Evolutionary conservation across 2,888 invertebrate genomes (phyloP).

Genomic region (Sarcophaga variegata): DNA sequence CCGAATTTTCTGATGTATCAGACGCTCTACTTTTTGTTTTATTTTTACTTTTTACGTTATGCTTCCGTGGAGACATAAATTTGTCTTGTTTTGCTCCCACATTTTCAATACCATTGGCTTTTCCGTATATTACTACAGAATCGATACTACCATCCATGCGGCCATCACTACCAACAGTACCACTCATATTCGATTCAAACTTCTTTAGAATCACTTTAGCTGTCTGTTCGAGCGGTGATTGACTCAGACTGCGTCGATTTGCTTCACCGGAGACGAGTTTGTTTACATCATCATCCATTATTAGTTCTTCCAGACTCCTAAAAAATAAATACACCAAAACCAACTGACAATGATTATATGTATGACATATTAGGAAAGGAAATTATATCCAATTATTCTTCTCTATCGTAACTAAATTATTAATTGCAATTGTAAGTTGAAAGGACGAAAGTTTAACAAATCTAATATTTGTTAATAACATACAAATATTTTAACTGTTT

Average conservation of each 20-base stretch:
- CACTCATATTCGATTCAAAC: slow-evolving; percentile 32
- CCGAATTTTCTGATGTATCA: slow-evolving; percentile 23
- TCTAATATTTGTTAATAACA: no score
- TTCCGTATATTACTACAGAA: neutral
- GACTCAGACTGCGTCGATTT: slow-evolving; percentile 76
- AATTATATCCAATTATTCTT: no score
- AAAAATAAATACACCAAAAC: neutral
- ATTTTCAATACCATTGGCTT: slow-evolving; percentile 38
- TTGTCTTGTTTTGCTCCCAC: slow-evolving; percentile 4
- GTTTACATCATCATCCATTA: slow-evolving; percentile 76
- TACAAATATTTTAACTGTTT: no score
- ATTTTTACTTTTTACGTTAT: slow-evolving; percentile 14
- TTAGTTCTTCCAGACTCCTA: slow-evolving; percentile 76
- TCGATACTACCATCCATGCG: neutral
- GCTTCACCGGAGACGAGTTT: slow-evolving; percentile 78
- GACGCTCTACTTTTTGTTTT: neutral
- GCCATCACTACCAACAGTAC: neutral
- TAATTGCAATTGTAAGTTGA: no score
- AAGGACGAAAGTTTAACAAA: no score
- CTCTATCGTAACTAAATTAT: no score
- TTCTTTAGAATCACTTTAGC: slow-evolving; percentile 51
- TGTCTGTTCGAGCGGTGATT: slow-evolving; percentile 74
- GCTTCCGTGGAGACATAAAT: neutral
- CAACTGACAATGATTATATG: slow-evolving; percentile 14
- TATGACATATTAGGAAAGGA: neutral